Conservation (phyloP, 2,888 invertebrate genomes). For the Melinaea marsaeus region DNA sequence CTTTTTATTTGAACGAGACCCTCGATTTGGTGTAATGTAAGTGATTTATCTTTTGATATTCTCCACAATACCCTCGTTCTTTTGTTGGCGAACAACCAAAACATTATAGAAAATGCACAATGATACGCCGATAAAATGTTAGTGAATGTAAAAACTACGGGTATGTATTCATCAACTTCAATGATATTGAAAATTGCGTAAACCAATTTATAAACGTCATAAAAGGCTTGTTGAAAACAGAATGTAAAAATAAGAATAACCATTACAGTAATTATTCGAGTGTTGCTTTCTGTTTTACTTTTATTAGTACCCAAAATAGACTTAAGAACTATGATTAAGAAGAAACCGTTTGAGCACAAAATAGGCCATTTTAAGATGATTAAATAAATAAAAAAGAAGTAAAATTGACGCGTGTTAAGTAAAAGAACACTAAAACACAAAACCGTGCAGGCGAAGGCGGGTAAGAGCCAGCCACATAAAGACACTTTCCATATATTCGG, state of each 20-base stretch:
- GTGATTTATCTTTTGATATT: constrained; percentile 18
- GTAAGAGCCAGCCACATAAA: constrained; percentile 48
- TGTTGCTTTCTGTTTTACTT: constrained; percentile 43
- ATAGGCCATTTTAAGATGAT: constrained; percentile 60
- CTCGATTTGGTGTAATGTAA: constrained; percentile 4
- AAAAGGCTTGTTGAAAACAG: constrained; percentile 56
- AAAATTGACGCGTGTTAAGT: constrained; percentile 28
- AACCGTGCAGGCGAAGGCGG: constrained; percentile 40
- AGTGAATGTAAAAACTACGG: constrained; percentile 29
- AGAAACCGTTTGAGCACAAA: constrained; percentile 49
- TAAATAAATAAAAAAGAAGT: constrained; percentile 42
- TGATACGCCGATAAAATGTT: constrained; percentile 49
- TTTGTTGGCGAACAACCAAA: constrained; percentile 65
- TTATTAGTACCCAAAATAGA: constrained; percentile 48
- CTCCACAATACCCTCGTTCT: constrained; percentile 58
- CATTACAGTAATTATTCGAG: constrained; percentile 53
- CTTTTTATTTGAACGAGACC: background rate
- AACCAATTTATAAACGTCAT: constrained; percentile 52
- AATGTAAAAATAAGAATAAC: constrained; percentile 55
- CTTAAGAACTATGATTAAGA: constrained; percentile 48
- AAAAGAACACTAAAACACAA: constrained; percentile 33
- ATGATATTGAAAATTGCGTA: constrained; percentile 32
- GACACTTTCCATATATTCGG: constrained; percentile 47
- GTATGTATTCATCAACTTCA: constrained; percentile 27
- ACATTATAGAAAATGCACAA: constrained; percentile 55